These are phyloP conservation scores for Portevinia maculata DNA, from an alignment of 2,888 invertebrate genomes.

Conservation along the genomic window DNA sequence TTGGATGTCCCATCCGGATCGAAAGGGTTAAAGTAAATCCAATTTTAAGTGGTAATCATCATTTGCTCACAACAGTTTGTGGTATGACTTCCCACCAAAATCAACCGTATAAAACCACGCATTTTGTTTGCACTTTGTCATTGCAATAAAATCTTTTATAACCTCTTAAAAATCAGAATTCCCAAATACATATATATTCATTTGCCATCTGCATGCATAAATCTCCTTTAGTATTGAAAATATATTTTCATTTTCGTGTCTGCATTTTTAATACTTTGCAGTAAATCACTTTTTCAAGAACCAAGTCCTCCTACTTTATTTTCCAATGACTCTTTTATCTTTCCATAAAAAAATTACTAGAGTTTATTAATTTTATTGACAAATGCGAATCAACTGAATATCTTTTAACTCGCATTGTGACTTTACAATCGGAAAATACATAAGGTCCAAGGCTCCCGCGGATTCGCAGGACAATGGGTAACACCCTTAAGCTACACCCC, in stretches of 20 bases:
- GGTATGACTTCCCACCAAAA: too few species aligned
- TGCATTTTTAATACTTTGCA: background rate
- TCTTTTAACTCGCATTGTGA: constrained; percentile 48
- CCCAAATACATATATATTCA: constrained; percentile 1
- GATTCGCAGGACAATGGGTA: constrained; percentile 14
- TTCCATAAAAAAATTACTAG: constrained; percentile 26
- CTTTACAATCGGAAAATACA: constrained; percentile 20
- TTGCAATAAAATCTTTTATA: background rate
- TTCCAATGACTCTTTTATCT: background rate
- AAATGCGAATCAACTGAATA: constrained; percentile 30
- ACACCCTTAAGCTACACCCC: background rate
- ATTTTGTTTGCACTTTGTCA: background rate
- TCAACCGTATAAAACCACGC: background rate
- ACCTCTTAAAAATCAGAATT: background rate
- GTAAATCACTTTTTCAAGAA: background rate
- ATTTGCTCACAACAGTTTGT: too few species aligned
- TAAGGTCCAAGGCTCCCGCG: constrained; percentile 17
- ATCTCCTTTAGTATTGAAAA: background rate
- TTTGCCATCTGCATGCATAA: background rate
- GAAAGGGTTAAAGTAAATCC: too few species aligned
- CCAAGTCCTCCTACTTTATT: background rate
- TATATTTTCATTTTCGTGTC: background rate
- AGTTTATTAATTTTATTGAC: constrained; percentile 54
- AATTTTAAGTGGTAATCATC: too few species aligned
- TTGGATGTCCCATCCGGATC: too few species aligned